Conservation (phyloP, 2,888 invertebrate species). For the Acholoe squamosa region DNA sequence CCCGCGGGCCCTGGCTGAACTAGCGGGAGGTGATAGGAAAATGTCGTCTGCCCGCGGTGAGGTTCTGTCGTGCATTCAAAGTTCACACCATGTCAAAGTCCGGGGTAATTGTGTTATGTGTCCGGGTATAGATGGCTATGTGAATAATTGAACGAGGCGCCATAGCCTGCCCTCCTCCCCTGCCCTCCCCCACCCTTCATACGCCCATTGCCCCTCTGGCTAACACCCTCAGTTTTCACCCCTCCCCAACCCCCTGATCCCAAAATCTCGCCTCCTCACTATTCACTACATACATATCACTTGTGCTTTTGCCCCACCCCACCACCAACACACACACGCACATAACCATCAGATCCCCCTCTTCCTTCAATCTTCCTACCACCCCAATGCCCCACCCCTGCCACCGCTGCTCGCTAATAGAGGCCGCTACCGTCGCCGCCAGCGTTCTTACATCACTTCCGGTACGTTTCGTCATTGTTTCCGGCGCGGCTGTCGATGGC, state of each 20-base stretch:
- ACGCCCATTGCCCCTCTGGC: neutral
- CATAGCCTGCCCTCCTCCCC: neutral
- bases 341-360: neutral
- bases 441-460: constrained; percentile 50
- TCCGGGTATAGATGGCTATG: constrained; percentile 52
- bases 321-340: neutral
- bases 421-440: constrained; percentile 20
- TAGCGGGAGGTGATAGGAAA: neutral
- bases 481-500: constrained; percentile 45
- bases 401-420: constrained; percentile 24
- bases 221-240: neutral
- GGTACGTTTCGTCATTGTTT: constrained; percentile 52
- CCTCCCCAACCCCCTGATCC: neutral
- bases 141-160: constrained; percentile 54
- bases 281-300: neutral
- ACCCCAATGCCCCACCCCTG: constrained; percentile 15
- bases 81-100: constrained; percentile 49
- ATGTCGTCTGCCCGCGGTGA: neutral
- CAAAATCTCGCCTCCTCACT: neutral
- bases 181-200: neutral
- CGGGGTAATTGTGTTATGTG: constrained; percentile 18
- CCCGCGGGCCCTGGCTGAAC: constrained; percentile 17
- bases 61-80: constrained; percentile 42
- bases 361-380: neutral
- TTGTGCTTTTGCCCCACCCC: neutral